Conservation (phyloP, 35 echinoderm and acorn worm genomes). For the Holothuria glaberrima region DNA sequence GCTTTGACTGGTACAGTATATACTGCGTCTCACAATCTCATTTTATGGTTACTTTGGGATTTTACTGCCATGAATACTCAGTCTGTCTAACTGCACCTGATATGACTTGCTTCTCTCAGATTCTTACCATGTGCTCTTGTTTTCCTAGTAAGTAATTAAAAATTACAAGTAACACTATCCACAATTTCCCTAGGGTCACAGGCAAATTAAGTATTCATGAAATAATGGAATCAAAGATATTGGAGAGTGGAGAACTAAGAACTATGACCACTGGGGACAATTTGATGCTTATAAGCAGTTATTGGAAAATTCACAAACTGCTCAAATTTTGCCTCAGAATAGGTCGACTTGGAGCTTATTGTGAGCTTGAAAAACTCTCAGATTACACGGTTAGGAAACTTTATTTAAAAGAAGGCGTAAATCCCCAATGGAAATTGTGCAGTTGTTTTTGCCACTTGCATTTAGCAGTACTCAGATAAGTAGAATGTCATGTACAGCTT, state of each 20-base stretch:
- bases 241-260: slow-evolving; percentile 23
- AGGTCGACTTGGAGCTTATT: neutral
- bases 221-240: slow-evolving; percentile 52
- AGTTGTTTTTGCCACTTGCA: too few species aligned
- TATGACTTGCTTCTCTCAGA: neutral
- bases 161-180: slow-evolving; percentile 50
- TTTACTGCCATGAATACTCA: too few species aligned
- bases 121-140: slow-evolving; percentile 22
- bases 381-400: slow-evolving; percentile 22
- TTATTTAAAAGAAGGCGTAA: neutral
- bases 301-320: slow-evolving; percentile 45
- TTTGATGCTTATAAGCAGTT: slow-evolving; percentile 53
- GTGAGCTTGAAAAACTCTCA: slow-evolving; percentile 19
- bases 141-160: slow-evolving; percentile 46
- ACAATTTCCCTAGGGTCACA: slow-evolving; percentile 43
- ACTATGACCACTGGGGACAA: slow-evolving; percentile 22
- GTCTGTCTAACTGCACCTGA: too few species aligned
- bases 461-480: too few species aligned
- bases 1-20: too few species aligned
- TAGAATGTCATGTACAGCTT: too few species aligned
- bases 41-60: too few species aligned
- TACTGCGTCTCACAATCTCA: too few species aligned
- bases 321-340: slow-evolving; percentile 36
- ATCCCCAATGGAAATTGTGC: slow-evolving; percentile 25
- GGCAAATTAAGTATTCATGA: slow-evolving; percentile 54